These are phyloP conservation scores for Halcyon senegalensis DNA, from an alignment of 2,113 vertebrate genomes.

Conservation along the genomic window DNA sequence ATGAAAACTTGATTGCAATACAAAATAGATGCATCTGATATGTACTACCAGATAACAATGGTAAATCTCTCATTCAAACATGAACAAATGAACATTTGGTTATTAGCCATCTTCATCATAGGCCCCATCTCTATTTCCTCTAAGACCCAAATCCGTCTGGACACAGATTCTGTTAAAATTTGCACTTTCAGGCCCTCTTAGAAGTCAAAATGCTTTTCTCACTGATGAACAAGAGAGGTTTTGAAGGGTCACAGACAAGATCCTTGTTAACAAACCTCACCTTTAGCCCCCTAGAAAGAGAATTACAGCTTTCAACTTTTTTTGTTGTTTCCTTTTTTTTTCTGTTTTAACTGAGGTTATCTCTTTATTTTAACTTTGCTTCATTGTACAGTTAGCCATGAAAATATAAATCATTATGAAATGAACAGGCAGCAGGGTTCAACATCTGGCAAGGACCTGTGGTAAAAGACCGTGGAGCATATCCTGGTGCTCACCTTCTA, in stretches of 20 bases:
- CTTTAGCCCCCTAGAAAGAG: background rate
- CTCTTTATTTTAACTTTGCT: background rate
- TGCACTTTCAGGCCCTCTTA: background rate
- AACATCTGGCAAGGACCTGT: background rate
- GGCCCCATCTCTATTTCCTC: background rate
- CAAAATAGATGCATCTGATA: background rate
- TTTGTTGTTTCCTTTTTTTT: background rate
- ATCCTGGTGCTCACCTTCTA: background rate
- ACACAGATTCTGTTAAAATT: background rate
- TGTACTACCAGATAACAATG: background rate
- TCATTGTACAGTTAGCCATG: background rate
- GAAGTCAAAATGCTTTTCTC: slow-evolving; percentile 12
- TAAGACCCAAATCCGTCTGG: background rate
- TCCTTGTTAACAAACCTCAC: background rate
- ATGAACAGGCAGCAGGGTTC: background rate
- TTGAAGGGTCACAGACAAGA: background rate
- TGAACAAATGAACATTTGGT: background rate
- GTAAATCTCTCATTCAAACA: background rate
- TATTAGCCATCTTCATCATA: background rate
- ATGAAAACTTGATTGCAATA: background rate
- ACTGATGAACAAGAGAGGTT: background rate
- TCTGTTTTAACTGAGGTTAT: background rate
- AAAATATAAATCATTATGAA: background rate
- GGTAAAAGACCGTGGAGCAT: background rate
- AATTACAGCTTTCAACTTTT: background rate